These are phyloP conservation scores for Nudaria mundana DNA, from an alignment of 2,888 invertebrate genomes.

Conservation along the genomic window DNA sequence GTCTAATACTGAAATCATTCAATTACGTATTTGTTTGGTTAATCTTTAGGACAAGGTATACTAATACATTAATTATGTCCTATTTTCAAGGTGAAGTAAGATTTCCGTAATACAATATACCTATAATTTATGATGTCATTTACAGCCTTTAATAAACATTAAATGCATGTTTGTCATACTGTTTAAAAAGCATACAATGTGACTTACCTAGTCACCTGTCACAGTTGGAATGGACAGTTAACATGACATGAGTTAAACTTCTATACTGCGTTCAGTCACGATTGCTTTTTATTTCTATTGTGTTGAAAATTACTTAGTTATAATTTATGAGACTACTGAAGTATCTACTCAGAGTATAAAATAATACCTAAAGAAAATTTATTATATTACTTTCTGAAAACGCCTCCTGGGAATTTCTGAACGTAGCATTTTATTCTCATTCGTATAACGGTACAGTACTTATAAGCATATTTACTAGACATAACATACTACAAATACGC, in stretches of 20 bases:
- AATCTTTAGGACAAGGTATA: constrained; percentile 10
- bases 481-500: too few species aligned
- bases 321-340: too few species aligned
- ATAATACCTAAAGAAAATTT: too few species aligned
- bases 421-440: too few species aligned
- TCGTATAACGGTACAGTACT: too few species aligned
- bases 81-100: constrained; percentile 14
- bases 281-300: constrained; percentile 29
- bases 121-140: constrained; percentile 42
- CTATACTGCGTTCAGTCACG: constrained; percentile 54
- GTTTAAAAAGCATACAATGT: too few species aligned
- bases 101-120: constrained; percentile 8
- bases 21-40: constrained; percentile 26
- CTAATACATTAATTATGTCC: constrained; percentile 14
- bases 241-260: constrained; percentile 46
- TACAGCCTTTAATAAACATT: constrained; percentile 27
- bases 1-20: constrained; percentile 37
- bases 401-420: too few species aligned
- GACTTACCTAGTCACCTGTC: constrained; percentile 51
- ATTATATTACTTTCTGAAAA: too few species aligned
- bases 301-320: constrained; percentile 31
- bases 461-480: too few species aligned
- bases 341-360: too few species aligned
- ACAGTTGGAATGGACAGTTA: constrained; percentile 40
- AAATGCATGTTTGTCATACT: too few species aligned